Percentiles rank a stretch among this genome's conserved stretches.
Conservation (phyloP, 2,888 invertebrate genomes). For the Acronicta leporina region DNA sequence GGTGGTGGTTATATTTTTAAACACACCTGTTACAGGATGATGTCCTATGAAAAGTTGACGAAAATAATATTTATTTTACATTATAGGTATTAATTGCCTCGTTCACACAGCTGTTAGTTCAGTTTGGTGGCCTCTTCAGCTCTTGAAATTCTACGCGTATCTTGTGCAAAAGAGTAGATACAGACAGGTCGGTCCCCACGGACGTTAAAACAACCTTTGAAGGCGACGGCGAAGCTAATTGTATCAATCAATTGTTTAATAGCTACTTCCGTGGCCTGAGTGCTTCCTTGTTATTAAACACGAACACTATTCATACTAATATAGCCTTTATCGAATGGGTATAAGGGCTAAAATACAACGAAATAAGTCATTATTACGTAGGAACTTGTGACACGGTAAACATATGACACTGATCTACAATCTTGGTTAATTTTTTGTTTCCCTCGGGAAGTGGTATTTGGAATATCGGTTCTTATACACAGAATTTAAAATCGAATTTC, state of each 20-base stretch:
- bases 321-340: neutral
- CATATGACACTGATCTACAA: too few relatives aligned
- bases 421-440: too few relatives aligned
- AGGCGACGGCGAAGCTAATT: slow-evolving; percentile 28
- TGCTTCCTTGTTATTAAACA: slow-evolving; percentile 37
- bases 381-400: neutral
- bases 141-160: too few relatives aligned
- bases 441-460: too few relatives aligned
- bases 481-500: too few relatives aligned
- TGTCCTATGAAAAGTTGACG: too few relatives aligned
- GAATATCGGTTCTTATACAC: too few relatives aligned
- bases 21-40: too few relatives aligned
- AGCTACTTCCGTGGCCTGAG: slow-evolving; percentile 34
- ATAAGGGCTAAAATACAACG: neutral
- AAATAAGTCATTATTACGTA: neutral
- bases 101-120: neutral
- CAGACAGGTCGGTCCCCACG: neutral
- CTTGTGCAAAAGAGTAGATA: too few relatives aligned
- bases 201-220: slow-evolving; percentile 1
- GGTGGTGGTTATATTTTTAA: too few relatives aligned
- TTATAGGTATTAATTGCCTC: neutral
- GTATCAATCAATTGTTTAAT: slow-evolving; percentile 50
- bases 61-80: too few relatives aligned
- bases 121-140: neutral
- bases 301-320: slow-evolving; percentile 1